Evolutionary conservation across 2,888 invertebrate genomes (phyloP).

Genomic region (Lingula anatina): DNA sequence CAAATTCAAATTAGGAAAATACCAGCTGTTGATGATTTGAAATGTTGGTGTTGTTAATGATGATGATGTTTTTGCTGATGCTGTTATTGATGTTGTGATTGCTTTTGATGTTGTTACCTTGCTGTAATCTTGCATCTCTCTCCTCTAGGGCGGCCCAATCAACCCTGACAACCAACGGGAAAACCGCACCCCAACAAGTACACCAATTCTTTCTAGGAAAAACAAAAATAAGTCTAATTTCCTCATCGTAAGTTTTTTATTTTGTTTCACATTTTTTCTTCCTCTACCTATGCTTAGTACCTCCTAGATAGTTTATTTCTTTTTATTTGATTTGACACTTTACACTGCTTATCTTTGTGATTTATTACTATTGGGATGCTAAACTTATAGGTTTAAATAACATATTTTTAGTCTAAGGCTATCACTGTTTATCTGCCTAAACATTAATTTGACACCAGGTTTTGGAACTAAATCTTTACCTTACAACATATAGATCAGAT

Average conservation of each 20-base stretch:
- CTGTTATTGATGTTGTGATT: background rate
- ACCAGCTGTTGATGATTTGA: background rate
- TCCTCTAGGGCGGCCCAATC: too few species aligned
- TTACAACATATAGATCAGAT: too few species aligned
- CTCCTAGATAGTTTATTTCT: too few species aligned
- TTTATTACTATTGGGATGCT: too few species aligned
- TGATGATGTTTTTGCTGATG: background rate
- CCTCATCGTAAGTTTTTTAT: conserved; percentile 35
- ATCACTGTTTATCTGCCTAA: too few species aligned
- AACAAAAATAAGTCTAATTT: conserved; percentile 38
- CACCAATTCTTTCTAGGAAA: conserved; percentile 43
- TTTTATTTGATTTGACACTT: too few species aligned
- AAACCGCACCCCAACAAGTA: conserved; percentile 27
- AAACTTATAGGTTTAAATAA: too few species aligned
- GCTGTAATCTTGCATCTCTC: background rate
- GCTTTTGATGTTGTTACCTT: background rate
- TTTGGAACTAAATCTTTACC: too few species aligned
- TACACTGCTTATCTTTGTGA: too few species aligned
- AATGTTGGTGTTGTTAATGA: background rate
- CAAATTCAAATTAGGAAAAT: background rate
- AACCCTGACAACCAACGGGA: too few species aligned
- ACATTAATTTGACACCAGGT: too few species aligned
- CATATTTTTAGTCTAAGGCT: too few species aligned
- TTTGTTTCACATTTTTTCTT: background rate
- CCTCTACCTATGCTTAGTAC: background rate